These are phyloP conservation scores for Reinhardtius hippoglossoides DNA, from an alignment of 2,113 vertebrate genomes.

Conservation along the genomic window DNA sequence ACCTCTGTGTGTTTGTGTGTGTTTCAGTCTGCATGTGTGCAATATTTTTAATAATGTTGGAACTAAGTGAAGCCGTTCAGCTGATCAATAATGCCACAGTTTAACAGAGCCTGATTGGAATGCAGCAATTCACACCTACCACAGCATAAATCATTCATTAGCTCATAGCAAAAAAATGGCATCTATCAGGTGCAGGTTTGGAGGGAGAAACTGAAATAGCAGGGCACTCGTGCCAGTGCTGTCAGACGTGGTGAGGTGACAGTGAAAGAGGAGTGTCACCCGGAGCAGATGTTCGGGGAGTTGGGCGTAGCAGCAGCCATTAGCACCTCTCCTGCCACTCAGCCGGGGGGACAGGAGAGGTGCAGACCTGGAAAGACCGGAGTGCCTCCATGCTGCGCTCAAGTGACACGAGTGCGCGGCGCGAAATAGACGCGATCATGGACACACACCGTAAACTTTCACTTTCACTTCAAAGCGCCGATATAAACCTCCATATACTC, in stretches of 20 bases:
- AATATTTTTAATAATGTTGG: background rate
- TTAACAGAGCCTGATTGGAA: constrained; percentile 43
- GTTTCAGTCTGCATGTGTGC: background rate
- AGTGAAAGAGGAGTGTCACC: constrained; percentile 80
- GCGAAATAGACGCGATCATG: constrained; percentile 42
- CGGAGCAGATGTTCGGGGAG: constrained; percentile 81
- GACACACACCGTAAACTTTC: constrained; percentile 56
- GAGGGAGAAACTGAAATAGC: constrained; percentile 69
- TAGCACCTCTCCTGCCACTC: constrained; percentile 83
- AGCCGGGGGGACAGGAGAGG: constrained; percentile 69
- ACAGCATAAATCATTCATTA: constrained; percentile 70
- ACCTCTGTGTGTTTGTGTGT: background rate
- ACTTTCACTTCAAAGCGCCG: constrained; percentile 47
- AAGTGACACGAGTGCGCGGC: constrained; percentile 47
- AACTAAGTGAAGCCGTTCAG: constrained; percentile 5
- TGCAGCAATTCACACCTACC: constrained; percentile 56
- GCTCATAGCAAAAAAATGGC: constrained; percentile 44
- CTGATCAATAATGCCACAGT: constrained; percentile 21
- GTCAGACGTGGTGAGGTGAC: constrained; percentile 73
- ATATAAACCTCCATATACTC: constrained; percentile 19
- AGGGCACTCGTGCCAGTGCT: constrained; percentile 52
- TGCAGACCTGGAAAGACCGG: constrained; percentile 69
- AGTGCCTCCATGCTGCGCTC: constrained; percentile 50
- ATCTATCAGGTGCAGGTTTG: constrained; percentile 68
- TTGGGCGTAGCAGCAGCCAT: constrained; percentile 78